phyloP scores from a whole-genome alignment of 2,113 vertebrate species.

The Odontophorus gujanensis region DNA sequence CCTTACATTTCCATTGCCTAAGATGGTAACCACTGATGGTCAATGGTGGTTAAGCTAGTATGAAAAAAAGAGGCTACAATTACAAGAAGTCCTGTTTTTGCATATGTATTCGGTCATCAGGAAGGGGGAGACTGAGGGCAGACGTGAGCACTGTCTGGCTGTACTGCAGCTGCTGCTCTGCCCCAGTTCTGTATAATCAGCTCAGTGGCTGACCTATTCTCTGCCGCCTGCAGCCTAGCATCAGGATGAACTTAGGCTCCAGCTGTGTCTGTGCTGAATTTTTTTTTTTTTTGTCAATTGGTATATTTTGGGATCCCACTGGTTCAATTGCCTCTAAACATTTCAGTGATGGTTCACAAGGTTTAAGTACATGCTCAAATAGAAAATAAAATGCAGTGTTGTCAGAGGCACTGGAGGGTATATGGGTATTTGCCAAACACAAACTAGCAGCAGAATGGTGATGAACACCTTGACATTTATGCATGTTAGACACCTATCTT shows the following conservation, averaged over 20 bases:
- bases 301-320: not conserved
- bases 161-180: not conserved
- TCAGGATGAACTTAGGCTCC: not conserved
- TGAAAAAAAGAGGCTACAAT: not conserved
- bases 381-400: not conserved
- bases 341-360: not conserved
- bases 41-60: not conserved
- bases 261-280: not conserved
- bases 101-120: not conserved
- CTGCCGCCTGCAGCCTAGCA: not conserved
- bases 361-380: not conserved
- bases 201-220: not conserved
- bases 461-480: not conserved
- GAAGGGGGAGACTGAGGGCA: not conserved
- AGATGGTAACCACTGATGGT: not conserved
- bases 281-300: not conserved
- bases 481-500: not conserved
- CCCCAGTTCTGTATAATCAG: not conserved
- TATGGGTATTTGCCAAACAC: not conserved
- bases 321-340: not conserved
- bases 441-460: not conserved
- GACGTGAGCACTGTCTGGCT: not conserved
- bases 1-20: not conserved
- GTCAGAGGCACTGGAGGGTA: not conserved
- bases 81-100: not conserved